These are phyloP conservation scores for Teinopalpus imperialis DNA, from an alignment of 2,888 invertebrate genomes.

Conservation along the genomic window DNA sequence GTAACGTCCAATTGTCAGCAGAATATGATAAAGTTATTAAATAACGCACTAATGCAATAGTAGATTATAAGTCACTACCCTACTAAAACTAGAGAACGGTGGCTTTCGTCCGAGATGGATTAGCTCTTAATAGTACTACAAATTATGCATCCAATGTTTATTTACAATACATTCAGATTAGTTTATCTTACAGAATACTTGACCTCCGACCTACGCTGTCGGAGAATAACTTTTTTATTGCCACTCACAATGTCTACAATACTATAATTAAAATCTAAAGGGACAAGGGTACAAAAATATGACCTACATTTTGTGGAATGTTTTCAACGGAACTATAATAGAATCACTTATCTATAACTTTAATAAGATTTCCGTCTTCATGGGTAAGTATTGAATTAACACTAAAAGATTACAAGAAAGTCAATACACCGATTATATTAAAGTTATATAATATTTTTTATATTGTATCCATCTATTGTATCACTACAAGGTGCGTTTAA, in stretches of 20 bases:
- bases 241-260: constrained; percentile 8
- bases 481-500: too few relatives aligned
- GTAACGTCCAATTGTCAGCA: background rate
- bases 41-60: too few relatives aligned
- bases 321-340: too few relatives aligned
- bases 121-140: constrained; percentile 3
- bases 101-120: constrained; percentile 1
- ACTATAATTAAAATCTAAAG: constrained; percentile 3
- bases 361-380: too few relatives aligned
- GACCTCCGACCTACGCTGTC: background rate
- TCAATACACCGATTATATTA: too few relatives aligned
- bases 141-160: background rate
- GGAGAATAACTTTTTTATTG: constrained; percentile 11
- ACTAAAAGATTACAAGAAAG: too few relatives aligned
- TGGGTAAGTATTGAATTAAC: too few relatives aligned
- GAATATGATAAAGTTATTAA: background rate
- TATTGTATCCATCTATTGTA: too few relatives aligned
- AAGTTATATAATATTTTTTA: too few relatives aligned
- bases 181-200: constrained; percentile 2
- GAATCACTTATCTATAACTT: too few relatives aligned
- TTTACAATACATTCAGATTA: constrained; percentile 10
- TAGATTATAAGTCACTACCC: background rate
- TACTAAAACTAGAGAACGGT: constrained; percentile 9
- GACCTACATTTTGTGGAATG: constrained; percentile 6
- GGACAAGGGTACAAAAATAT: constrained; percentile 15